These are phyloP conservation scores for Brachionus rotundiformis DNA, from an alignment of 1,140 invertebrate species.

Conservation along the genomic window DNA sequence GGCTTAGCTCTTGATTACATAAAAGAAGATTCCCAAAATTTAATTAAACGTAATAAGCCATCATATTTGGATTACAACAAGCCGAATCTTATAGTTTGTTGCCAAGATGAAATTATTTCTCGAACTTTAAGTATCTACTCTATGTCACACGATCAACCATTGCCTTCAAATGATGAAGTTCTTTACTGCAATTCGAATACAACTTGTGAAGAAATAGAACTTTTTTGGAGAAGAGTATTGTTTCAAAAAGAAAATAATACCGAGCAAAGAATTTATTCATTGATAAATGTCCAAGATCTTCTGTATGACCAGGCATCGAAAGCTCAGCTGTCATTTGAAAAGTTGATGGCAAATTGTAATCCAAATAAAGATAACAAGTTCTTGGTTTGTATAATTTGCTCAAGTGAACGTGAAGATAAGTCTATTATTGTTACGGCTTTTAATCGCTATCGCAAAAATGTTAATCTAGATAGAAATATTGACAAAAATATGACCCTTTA, in stretches of 20 bases:
- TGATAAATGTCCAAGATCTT: constrained; percentile 32
- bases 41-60: constrained; percentile 54
- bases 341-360: neutral
- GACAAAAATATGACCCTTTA: constrained; percentile 52
- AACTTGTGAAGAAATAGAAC: constrained; percentile 57
- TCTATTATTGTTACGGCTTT: constrained; percentile 56
- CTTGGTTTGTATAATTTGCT: constrained; percentile 53
- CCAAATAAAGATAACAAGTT: neutral
- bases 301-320: constrained; percentile 28
- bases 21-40: constrained; percentile 52
- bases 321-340: constrained; percentile 1
- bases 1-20: constrained; percentile 55
- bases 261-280: constrained; percentile 8
- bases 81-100: constrained; percentile 58
- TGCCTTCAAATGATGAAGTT: constrained; percentile 59
- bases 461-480: constrained; percentile 22
- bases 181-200: constrained; percentile 59
- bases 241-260: neutral
- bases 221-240: constrained; percentile 6
- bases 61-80: constrained; percentile 54
- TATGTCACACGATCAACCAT: constrained; percentile 27
- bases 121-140: neutral
- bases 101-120: constrained; percentile 55
- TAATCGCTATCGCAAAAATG: constrained; percentile 55
- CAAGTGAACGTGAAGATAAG: constrained; percentile 55